A percentile compares a stretch with the other conserved stretches of the same genome.
Conservation (phyloP, 1,140 invertebrate genomes). For the Cecropterus lyciades region DNA sequence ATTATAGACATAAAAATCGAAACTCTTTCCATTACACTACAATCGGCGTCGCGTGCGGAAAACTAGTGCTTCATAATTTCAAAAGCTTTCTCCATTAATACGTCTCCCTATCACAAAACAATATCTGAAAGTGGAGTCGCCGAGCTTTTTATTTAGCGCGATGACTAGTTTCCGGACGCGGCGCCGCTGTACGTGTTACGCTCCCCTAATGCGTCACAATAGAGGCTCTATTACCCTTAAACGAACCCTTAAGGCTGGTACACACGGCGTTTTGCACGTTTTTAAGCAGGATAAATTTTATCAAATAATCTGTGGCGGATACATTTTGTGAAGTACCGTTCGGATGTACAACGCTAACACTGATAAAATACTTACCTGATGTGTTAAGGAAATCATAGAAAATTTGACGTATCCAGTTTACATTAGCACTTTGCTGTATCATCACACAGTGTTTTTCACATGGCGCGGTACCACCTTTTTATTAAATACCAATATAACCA, state of each 20-base stretch:
- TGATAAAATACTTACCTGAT: too few species aligned
- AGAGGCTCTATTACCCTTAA: conserved; percentile 26
- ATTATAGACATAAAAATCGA: background rate
- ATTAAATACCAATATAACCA: too few species aligned
- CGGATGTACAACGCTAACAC: too few species aligned
- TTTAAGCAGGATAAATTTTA: too few species aligned
- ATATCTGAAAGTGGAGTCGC: conserved; percentile 12
- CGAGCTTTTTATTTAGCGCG: conserved; percentile 22
- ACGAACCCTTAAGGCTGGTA: background rate
- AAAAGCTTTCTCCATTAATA: conserved; percentile 22
- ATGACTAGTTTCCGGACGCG: conserved; percentile 22
- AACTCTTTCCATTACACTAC: background rate
- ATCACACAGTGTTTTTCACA: too few species aligned
- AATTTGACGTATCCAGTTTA: too few species aligned
- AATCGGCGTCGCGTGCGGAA: background rate
- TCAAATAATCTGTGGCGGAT: too few species aligned
- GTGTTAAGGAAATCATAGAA: too few species aligned
- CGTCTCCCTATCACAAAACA: conserved; percentile 19
- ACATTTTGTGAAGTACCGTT: too few species aligned
- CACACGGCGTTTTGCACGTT: too few species aligned
- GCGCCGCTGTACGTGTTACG: conserved; percentile 15
- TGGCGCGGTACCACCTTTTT: too few species aligned
- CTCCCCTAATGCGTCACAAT: conserved; percentile 27
- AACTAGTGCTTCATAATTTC: conserved; percentile 11
- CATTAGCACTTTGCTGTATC: too few species aligned